Evolutionary conservation across 2,888 invertebrate genomes (phyloP).

Genomic region (Pyrochroa serraticornis): DNA sequence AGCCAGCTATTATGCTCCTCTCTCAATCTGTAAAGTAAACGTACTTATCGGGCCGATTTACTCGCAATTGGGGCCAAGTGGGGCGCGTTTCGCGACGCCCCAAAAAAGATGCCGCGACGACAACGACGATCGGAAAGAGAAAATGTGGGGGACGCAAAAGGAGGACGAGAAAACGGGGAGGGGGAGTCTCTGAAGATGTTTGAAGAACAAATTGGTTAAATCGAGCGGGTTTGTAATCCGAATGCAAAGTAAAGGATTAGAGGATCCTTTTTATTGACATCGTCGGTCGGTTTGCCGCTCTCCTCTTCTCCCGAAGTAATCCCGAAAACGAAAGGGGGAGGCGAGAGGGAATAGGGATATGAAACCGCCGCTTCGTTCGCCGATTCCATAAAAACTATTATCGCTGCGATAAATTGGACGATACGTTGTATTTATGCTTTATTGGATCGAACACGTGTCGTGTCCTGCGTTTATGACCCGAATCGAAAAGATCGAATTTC

Average conservation of each 20-base stretch:
- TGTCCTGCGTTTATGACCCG: slow-evolving; percentile 2
- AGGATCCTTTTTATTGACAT: slow-evolving; percentile 49
- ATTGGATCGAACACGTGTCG: slow-evolving; percentile 14
- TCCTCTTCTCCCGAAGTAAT: slow-evolving; percentile 12
- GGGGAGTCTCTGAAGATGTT: slow-evolving; percentile 44
- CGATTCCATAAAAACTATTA: slow-evolving; percentile 11
- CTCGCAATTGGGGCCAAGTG: slow-evolving; percentile 23
- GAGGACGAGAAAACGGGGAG: neutral
- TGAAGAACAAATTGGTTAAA: slow-evolving; percentile 56
- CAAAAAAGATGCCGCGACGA: neutral
- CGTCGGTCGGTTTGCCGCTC: slow-evolving; percentile 33
- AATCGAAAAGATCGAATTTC: neutral
- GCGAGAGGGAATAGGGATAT: slow-evolving; percentile 12
- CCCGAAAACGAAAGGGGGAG: neutral
- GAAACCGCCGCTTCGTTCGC: slow-evolving; percentile 7
- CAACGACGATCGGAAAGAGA: neutral
- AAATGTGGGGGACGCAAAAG: neutral
- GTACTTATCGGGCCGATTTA: slow-evolving; percentile 40
- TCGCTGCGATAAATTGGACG: slow-evolving; percentile 4
- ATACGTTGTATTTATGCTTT: slow-evolving; percentile 3
- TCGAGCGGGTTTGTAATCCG: slow-evolving; percentile 54
- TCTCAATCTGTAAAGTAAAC: slow-evolving; percentile 43
- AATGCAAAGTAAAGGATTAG: slow-evolving; percentile 55
- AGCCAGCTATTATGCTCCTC: slow-evolving; percentile 5
- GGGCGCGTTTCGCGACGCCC: slow-evolving; percentile 20